Evolutionary conservation across 2,797 vertebrate species (phyloP).

Genomic region (Phalanger gymnotis): DNA sequence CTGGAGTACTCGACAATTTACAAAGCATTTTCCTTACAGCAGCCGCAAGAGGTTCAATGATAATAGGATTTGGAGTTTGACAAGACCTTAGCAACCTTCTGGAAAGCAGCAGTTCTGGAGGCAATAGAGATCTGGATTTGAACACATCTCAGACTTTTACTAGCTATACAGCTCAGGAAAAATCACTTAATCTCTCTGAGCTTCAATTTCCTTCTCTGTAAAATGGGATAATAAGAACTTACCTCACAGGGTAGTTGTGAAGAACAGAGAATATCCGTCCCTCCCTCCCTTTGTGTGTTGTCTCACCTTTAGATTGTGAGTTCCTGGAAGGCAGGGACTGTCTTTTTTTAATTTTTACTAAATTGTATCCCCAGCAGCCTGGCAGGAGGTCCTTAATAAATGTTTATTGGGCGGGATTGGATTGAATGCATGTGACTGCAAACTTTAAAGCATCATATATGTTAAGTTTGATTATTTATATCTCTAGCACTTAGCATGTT

Average conservation of each 20-base stretch:
- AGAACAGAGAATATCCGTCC: not conserved
- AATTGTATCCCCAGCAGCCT: not conserved
- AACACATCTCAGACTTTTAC: not conserved
- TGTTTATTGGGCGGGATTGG: not conserved
- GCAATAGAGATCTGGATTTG: not conserved
- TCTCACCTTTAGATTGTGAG: not conserved
- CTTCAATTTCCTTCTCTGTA: not conserved
- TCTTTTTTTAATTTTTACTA: no score
- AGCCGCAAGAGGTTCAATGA: not conserved
- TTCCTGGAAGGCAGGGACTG: not conserved
- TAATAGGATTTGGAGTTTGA: not conserved
- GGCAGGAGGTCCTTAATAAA: not conserved
- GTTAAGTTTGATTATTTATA: not conserved
- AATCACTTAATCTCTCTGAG: not conserved
- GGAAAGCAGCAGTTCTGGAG: not conserved
- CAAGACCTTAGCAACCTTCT: not conserved
- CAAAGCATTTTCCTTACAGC: not conserved
- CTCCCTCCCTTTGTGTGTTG: not conserved
- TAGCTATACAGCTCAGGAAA: not conserved
- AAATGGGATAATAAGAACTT: not conserved
- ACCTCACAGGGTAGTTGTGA: not conserved
- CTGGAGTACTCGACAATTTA: not conserved
- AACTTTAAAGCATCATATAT: not conserved
- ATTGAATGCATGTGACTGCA: not conserved
- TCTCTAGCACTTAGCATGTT: not conserved